Evolutionary conservation across 2,888 invertebrate genomes (phyloP), one percentile per base, ranked within the genome.

Genomic region (Achlya flavicornis): DNA sequence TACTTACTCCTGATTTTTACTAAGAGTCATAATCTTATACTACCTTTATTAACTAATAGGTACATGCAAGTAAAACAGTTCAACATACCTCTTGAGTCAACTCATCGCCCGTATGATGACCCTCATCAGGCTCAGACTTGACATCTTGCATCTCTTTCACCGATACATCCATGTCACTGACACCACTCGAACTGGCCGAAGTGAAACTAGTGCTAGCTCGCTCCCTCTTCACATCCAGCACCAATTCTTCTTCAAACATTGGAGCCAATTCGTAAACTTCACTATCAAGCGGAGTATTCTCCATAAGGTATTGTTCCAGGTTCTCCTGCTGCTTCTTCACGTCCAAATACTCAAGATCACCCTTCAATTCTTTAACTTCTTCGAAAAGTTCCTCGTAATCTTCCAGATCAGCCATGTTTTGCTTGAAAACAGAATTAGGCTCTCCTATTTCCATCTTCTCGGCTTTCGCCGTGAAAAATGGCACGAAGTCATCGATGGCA

Each of bases 351-450:
- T 87, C 94, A 71, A 93, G 81, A 77, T 88, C 93, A 76, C 73
- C 92, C 71, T 85, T 85, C 38, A 93, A 70, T 38, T 88, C 89
- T 62, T 91, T 91, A 0, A 87, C 81, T 35, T 91, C 92, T 38
- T 89, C 86, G 6, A 88, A 85, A 14, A 89, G 69, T 57, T 94
- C 93, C 4, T 87, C 93, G 69, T 94, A 95, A 69, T 95, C 95
- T 67, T 91, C 89, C 12, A 95, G 78, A 81, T 95, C 95, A 0
- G 95, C 95, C 68, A 95, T 75, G 72, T 95, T 95, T 71, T 95
- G 95, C 60, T 94, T 93, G 75, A 92, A 91, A 0, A 95, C 94
- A 0, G 95, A 94, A 64, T 89, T 82, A 0, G 86, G 74, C 73
- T 85, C 94, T 46, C 78, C 94, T 73, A 75, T 83, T 67, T 87